A percentile compares a stretch with the other conserved stretches of the same genome.
Evolutionary conservation across 2,113 vertebrate species (phyloP).

Genomic region (Saguinus midas): DNA sequence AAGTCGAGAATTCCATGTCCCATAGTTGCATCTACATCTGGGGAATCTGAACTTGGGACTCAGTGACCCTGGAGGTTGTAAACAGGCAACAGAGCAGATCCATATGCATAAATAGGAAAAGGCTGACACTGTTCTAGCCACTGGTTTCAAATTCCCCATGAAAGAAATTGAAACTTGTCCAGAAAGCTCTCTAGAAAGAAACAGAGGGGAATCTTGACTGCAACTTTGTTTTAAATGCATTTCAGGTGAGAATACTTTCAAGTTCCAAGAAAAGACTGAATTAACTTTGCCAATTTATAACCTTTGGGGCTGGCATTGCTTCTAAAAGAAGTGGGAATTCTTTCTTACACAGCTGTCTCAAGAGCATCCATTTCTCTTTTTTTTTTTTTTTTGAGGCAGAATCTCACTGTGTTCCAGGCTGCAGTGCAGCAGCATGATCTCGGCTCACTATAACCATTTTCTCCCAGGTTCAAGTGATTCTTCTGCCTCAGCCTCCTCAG

Average conservation of each 20-base stretch:
- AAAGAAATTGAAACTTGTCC: background rate
- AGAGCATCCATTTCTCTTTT: too few species aligned
- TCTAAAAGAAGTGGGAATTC: background rate
- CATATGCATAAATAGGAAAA: background rate
- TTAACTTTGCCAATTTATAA: background rate
- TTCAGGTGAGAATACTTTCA: background rate
- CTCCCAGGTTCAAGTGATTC: too few species aligned
- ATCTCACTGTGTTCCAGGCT: too few species aligned
- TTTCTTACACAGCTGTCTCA: background rate
- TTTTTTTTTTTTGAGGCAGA: too few species aligned
- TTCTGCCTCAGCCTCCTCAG: too few species aligned
- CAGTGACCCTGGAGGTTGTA: background rate
- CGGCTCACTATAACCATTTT: too few species aligned
- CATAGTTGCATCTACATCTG: background rate
- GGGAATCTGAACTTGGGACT: background rate
- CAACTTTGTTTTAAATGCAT: background rate
- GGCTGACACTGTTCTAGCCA: background rate
- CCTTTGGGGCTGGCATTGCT: background rate
- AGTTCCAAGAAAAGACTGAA: background rate
- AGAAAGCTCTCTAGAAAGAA: background rate
- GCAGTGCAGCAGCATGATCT: too few species aligned
- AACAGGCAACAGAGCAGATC: background rate
- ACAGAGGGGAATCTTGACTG: background rate
- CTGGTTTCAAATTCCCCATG: background rate
- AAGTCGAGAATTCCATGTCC: background rate